These are phyloP conservation scores for Margarornis squamiger DNA, from an alignment of 2,797 vertebrate genomes.

Conservation along the genomic window DNA sequence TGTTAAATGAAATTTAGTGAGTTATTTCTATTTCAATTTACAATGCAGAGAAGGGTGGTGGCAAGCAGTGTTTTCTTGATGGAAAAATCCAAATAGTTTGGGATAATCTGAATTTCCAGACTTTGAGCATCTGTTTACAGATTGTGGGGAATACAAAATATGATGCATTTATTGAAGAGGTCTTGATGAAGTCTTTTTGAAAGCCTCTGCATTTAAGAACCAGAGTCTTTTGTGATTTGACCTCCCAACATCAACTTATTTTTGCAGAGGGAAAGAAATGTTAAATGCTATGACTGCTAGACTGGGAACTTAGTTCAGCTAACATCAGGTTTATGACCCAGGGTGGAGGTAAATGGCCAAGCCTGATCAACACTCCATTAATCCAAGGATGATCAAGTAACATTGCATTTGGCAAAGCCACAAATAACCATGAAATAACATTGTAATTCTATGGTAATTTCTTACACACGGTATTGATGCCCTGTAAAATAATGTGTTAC, in stretches of 20 bases:
- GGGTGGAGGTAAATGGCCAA: constrained; percentile 59
- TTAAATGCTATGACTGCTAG: neutral
- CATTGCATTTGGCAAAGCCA: constrained; percentile 63
- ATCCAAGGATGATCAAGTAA: constrained; percentile 67
- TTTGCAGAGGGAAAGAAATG: neutral
- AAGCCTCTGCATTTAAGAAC: neutral
- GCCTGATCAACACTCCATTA: constrained; percentile 65
- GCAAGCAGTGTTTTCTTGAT: neutral
- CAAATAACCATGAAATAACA: constrained; percentile 64
- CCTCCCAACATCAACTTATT: neutral
- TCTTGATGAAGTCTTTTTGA: constrained; percentile 7
- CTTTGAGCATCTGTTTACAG: neutral
- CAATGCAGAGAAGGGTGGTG: neutral
- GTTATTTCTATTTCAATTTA: neutral
- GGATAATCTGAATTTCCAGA: neutral
- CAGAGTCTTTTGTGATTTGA: neutral
- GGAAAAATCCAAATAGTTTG: neutral
- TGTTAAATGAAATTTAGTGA: neutral
- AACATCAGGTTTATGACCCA: constrained; percentile 44
- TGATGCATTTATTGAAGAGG: neutral
- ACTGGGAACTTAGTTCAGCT: constrained; percentile 26
- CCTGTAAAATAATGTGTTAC: constrained; percentile 64
- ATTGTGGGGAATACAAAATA: constrained; percentile 13
- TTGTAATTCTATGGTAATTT: constrained; percentile 67
- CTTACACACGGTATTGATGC: constrained; percentile 67